phyloP scores from a whole-genome alignment of 2,113 vertebrate species.

The Regulus satrapa region DNA sequence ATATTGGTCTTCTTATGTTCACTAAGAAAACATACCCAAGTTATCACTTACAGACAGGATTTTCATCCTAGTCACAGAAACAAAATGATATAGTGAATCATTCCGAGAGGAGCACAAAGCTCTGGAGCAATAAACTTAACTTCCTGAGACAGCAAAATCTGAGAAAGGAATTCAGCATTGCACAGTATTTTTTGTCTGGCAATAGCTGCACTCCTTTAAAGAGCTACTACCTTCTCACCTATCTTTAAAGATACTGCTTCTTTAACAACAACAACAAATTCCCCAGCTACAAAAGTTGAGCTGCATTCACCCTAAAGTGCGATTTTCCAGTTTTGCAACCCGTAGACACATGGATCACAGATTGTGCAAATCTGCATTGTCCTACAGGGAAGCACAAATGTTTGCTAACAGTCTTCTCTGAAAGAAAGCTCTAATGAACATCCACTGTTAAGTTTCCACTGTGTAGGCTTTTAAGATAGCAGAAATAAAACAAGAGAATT shows the following conservation, averaged over 20 bases:
- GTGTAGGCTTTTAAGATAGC: not conserved
- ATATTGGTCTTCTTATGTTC: not conserved
- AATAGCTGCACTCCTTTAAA: not conserved
- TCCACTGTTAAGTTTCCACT: not conserved
- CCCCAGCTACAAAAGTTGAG: not conserved
- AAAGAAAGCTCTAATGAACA: conserved; percentile 2
- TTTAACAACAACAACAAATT: not conserved
- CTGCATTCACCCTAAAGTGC: not conserved
- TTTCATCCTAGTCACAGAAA: not conserved
- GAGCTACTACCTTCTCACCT: not conserved
- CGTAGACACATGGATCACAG: not conserved
- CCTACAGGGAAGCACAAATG: conserved; percentile 17
- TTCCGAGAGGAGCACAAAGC: not conserved
- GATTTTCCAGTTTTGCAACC: conserved; percentile 18
- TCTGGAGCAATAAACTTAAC: not conserved
- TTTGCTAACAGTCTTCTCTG: conserved; percentile 21
- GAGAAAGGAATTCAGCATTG: not conserved
- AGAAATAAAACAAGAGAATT: not conserved
- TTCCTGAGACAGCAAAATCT: conserved; percentile 32
- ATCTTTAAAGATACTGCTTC: not conserved
- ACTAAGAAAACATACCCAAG: not conserved
- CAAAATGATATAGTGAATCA: not conserved
- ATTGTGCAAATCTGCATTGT: not conserved
- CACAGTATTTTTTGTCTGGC: not conserved
- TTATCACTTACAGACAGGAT: not conserved